A percentile compares a stretch with the other conserved stretches of the same genome.
phyloP scores from a whole-genome alignment of 2,888 invertebrate genomes.

The Lamproptera curius region DNA sequence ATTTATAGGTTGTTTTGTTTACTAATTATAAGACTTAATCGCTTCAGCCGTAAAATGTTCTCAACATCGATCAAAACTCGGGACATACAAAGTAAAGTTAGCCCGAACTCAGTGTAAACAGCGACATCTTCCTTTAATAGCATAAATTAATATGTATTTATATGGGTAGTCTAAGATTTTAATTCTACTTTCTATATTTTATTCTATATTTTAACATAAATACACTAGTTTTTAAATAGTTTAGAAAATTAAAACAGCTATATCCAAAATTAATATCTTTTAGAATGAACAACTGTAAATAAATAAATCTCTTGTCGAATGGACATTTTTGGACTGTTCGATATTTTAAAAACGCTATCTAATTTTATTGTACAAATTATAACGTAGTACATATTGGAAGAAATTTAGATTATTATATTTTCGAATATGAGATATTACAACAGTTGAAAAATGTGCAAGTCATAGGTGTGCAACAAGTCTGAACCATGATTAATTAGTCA shows the following conservation, averaged over 20 bases:
- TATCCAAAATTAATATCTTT: too few species aligned
- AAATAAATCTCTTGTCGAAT: neutral
- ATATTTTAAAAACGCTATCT: neutral
- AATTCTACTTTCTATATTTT: too few species aligned
- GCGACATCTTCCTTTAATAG: conserved; percentile 20
- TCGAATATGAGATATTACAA: too few species aligned
- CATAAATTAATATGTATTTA: too few species aligned
- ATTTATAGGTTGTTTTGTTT: too few species aligned
- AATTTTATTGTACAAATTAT: neutral
- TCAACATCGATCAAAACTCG: conserved; percentile 30
- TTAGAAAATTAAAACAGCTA: too few species aligned
- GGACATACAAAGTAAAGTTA: conserved; percentile 33
- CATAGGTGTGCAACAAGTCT: conserved; percentile 1
- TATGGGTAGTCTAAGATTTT: too few species aligned
- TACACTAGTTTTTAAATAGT: too few species aligned
- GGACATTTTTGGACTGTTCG: neutral
- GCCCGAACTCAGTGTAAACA: conserved; percentile 30
- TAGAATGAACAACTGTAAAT: neutral
- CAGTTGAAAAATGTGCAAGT: conserved; percentile 10
- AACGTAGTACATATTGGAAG: neutral
- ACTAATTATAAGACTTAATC: too few species aligned
- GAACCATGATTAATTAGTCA: neutral
- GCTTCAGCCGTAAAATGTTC: conserved; percentile 25
- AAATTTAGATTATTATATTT: too few species aligned
- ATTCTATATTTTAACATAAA: too few species aligned